phyloP scores from a whole-genome alignment of 2,113 vertebrate genomes.

The Megaptera novaeangliae region DNA sequence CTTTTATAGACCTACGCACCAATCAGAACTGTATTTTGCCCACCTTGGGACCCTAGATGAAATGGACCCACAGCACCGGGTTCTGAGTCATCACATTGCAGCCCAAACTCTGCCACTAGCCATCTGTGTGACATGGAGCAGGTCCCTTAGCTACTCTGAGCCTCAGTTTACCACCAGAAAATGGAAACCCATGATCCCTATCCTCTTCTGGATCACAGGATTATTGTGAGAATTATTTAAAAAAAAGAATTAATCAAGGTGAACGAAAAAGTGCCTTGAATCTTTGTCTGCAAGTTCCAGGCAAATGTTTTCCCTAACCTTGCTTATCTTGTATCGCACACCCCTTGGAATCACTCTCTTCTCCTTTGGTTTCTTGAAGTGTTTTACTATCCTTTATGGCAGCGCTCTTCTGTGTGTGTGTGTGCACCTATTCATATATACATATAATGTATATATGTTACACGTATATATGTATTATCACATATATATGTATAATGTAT shows the following conservation, averaged over 20 bases:
- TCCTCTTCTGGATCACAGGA: neutral
- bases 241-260: neutral
- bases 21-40: too few relatives aligned
- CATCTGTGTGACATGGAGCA: neutral
- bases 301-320: neutral
- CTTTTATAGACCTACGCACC: neutral
- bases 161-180: neutral
- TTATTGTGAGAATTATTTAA: neutral
- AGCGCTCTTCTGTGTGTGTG: neutral
- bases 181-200: neutral
- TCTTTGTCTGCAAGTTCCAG: fast-evolving
- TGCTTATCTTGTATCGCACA: neutral
- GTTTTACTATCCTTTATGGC: neutral
- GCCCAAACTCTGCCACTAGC: neutral
- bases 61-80: neutral
- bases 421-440: neutral
- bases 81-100: neutral
- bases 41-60: neutral
- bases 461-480: neutral
- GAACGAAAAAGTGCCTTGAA: neutral
- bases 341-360: neutral
- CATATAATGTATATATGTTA: neutral
- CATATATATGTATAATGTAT: neutral
- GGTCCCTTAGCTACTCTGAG: neutral
- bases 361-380: neutral